Evolutionary conservation across 2,797 vertebrate genomes (phyloP), one percentile per base, ranked within the genome.

Genomic region (Octomys mimax): DNA sequence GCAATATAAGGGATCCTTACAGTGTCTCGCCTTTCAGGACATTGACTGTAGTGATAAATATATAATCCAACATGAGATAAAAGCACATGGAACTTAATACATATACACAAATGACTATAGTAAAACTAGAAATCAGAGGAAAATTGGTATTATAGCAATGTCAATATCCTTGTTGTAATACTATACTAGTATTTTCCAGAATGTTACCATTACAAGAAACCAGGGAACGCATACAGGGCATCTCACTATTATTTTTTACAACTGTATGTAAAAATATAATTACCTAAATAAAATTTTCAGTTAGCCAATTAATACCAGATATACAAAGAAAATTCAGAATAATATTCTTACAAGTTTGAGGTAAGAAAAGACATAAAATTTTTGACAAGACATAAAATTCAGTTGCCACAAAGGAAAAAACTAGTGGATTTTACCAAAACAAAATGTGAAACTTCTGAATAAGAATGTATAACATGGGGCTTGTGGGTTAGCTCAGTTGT

Each of bases 71-170:
- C 21, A 73, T 26, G 28, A 75, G 46, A 64, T 75, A 54, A 82
- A 64, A 89, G 2, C 82, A 16, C 39, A 66, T 16, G 75, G 46
- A 64, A 75, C n/a, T 82, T 57, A 81, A 79, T 6, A 81, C 33
- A 79, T 2, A 81, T 24, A 85, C 10, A 80, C 42, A 90, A 78
- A 86, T 71, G 73, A 79, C 52, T 73, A 77, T 4, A 75, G 21
- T 73, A 46, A 94, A 81, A 83, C n/a, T 16, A 81, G 36, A 88
- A 88, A 52, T 52, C 46, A 71, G 9, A 88, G 39, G 71, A 88
- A 75, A 10, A 39, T 22, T n/a, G 26, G 9, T 82, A 88, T 73
- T 59, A 59, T 59, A 59, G 57, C 54, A n/a, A 54, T 64, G n/a
- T 42, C 68, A 64, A 42, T 49, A 77, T 52, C 18, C 59, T 80